These are phyloP conservation scores for Hyppa rectilinea DNA, from an alignment of 2,888 invertebrate genomes.

Conservation along the genomic window DNA sequence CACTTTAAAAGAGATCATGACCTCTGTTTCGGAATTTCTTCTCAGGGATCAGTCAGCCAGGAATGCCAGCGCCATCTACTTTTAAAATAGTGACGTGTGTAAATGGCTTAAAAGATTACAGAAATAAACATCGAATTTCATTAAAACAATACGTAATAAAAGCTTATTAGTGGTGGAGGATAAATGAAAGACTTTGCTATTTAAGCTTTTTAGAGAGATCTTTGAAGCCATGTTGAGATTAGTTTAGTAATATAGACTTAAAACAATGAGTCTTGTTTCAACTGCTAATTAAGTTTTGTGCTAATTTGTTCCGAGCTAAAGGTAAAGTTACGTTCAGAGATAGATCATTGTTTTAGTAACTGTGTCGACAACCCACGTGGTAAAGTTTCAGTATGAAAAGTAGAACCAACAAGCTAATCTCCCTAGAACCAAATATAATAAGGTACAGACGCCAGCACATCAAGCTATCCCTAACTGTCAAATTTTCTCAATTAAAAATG, in stretches of 20 bases:
- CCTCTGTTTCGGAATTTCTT: too few species aligned
- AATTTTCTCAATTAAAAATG: too few species aligned
- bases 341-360: conserved; percentile 36
- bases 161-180: not conserved
- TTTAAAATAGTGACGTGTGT: too few species aligned
- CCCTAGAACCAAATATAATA: too few species aligned
- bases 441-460: too few species aligned
- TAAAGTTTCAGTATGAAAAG: conserved; percentile 13
- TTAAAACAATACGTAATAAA: not conserved
- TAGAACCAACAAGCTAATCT: not conserved
- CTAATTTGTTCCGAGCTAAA: conserved; percentile 29
- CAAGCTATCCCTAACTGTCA: too few species aligned
- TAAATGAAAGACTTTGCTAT: not conserved
- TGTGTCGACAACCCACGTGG: not conserved
- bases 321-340: conserved; percentile 34
- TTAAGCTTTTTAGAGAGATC: not conserved
- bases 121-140: too few species aligned
- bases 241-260: conserved; percentile 24
- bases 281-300: conserved; percentile 41
- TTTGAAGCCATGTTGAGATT: conserved; percentile 14
- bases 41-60: too few species aligned
- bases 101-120: too few species aligned
- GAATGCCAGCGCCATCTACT: too few species aligned
- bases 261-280: conserved; percentile 38
- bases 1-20: too few species aligned